Conservation (phyloP, 2,797 vertebrate genomes). For the Salarias fasciatus region DNA sequence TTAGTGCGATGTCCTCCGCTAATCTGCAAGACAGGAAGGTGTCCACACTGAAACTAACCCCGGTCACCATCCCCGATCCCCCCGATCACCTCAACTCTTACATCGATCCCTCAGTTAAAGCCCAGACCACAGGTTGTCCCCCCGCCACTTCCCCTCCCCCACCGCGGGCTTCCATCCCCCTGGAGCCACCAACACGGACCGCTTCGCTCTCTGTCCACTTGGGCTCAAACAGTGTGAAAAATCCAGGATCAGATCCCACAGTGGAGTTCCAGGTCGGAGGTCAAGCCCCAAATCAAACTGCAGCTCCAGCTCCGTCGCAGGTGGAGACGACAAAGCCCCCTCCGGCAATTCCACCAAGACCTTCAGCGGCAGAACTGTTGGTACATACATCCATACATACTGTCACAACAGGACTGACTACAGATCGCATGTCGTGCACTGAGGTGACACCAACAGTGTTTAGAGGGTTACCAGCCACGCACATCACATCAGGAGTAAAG, state of each 20-base stretch:
- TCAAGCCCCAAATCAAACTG: conserved; percentile 13
- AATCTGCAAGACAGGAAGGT: conserved; percentile 86
- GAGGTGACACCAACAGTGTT: conserved; percentile 28
- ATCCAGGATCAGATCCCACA: conserved; percentile 67
- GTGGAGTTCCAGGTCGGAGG: conserved; percentile 38
- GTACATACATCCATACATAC: conserved; percentile 69
- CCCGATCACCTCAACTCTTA: conserved; percentile 64
- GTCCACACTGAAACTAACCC: conserved; percentile 89
- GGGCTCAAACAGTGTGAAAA: conserved; percentile 78
- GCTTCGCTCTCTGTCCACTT: conserved; percentile 87
- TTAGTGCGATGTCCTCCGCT: conserved; percentile 43
- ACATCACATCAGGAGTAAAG: background rate
- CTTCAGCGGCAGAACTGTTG: conserved; percentile 74
- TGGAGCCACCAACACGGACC: conserved; percentile 79
- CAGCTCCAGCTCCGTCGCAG: conserved; percentile 36
- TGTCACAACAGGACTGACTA: conserved; percentile 17
- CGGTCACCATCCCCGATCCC: conserved; percentile 75
- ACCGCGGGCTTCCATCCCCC: conserved; percentile 46
- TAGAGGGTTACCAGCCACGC: conserved; percentile 34
- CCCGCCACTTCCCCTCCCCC: conserved; percentile 42
- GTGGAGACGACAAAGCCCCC: conserved; percentile 50
- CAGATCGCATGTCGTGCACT: background rate
- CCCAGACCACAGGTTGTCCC: conserved; percentile 50
- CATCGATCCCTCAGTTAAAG: conserved; percentile 34
- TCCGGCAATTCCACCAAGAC: conserved; percentile 78